Evolutionary conservation across 2,888 invertebrate genomes (phyloP).

Genomic region (Netelia melanura): DNA sequence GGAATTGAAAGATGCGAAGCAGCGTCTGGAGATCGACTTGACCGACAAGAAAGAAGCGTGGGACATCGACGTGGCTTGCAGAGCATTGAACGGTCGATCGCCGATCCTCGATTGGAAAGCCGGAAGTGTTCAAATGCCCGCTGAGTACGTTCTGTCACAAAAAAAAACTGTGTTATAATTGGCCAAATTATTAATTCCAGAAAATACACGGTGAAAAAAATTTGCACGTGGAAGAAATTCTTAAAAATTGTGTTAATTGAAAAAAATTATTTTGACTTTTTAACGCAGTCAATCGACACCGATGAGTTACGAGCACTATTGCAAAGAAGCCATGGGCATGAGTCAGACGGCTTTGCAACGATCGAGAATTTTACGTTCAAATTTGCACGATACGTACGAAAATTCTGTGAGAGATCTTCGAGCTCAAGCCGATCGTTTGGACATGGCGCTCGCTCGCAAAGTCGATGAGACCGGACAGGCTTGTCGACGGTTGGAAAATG

Average conservation of each 20-base stretch:
- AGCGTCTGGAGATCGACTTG: conserved; percentile 86
- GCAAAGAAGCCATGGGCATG: conserved; percentile 85
- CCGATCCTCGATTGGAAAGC: conserved; percentile 85
- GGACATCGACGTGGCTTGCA: conserved; percentile 85
- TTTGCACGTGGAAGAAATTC: background rate
- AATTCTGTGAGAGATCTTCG: conserved; percentile 86
- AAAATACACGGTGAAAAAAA: background rate
- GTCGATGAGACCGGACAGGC: conserved; percentile 76
- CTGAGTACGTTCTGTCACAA: conserved; percentile 82
- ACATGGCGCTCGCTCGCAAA: conserved; percentile 85
- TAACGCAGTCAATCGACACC: conserved; percentile 85
- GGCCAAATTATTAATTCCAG: too few relatives aligned
- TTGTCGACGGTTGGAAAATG: conserved; percentile 65
- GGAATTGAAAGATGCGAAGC: conserved; percentile 85
- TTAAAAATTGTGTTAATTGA: background rate
- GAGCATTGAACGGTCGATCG: conserved; percentile 84
- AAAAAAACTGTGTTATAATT: too few relatives aligned
- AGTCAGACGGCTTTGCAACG: conserved; percentile 85
- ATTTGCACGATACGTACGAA: conserved; percentile 83
- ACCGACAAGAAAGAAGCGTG: conserved; percentile 86
- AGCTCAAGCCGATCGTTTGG: conserved; percentile 86
- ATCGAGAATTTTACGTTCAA: conserved; percentile 83
- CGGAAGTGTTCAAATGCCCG: conserved; percentile 86
- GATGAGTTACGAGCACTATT: conserved; percentile 86
- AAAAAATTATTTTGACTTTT: conserved; percentile 2